Conservation (phyloP, 2,888 invertebrate genomes). For the Mesorhabditis belari region DNA sequence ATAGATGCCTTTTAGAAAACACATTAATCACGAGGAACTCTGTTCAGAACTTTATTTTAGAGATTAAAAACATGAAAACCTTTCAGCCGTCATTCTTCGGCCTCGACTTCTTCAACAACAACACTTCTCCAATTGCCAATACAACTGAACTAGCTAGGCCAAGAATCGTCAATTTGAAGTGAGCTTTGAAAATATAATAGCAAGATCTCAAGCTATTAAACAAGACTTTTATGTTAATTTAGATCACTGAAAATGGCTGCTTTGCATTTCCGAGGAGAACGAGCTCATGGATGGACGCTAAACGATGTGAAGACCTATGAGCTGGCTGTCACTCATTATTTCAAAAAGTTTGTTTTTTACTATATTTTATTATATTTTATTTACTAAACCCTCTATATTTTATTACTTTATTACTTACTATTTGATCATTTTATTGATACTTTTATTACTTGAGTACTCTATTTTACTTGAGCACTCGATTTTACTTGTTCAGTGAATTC, state of each 20-base stretch:
- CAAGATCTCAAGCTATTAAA: neutral
- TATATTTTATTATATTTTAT: no score
- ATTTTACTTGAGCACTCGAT: no score
- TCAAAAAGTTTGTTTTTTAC: constrained; percentile 32
- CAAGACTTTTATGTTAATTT: neutral
- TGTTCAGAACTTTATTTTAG: no score
- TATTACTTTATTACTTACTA: no score
- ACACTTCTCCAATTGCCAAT: constrained; percentile 11
- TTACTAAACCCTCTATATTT: no score
- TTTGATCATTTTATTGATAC: no score
- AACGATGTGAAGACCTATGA: constrained; percentile 43
- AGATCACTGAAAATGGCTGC: constrained; percentile 21
- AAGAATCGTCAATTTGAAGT: neutral
- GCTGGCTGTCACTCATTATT: constrained; percentile 39
- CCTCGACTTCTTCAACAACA: constrained; percentile 23
- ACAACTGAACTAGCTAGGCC: constrained; percentile 14
- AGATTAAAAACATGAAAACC: no score
- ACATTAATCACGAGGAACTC: no score
- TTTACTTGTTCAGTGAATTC: constrained; percentile 28
- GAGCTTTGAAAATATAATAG: neutral
- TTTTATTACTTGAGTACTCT: no score
- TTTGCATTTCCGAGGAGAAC: constrained; percentile 39
- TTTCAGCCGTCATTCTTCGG: constrained; percentile 48
- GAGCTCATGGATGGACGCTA: constrained; percentile 41
- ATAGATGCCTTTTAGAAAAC: no score